These are phyloP conservation scores for Numenius phaeopus DNA, from an alignment of 2,797 vertebrate species.

Conservation along the genomic window DNA sequence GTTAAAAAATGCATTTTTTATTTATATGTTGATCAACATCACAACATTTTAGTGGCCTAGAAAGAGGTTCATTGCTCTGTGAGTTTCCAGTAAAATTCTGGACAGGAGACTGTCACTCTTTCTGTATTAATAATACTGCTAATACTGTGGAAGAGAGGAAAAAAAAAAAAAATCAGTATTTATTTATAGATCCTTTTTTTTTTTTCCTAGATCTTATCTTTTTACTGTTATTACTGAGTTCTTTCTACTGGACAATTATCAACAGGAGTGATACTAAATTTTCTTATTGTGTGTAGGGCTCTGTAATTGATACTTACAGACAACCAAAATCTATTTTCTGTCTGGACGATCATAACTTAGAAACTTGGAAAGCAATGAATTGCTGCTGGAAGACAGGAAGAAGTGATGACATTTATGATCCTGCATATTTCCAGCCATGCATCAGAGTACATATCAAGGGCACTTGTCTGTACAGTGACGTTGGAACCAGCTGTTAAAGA, in stretches of 20 bases:
- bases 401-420: neutral
- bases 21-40: neutral
- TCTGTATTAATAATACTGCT: neutral
- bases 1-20: neutral
- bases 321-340: neutral
- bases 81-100: neutral
- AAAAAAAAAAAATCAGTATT: neutral
- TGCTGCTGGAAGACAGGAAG: neutral
- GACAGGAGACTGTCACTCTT: neutral
- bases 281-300: neutral
- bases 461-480: neutral
- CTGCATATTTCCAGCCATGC: neutral
- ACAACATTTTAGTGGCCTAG: neutral
- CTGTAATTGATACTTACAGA: neutral
- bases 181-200: neutral
- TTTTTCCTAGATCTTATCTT: neutral
- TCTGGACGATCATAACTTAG: neutral
- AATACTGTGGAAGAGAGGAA: neutral
- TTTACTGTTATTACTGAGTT: neutral
- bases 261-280: neutral
- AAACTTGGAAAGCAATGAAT: neutral
- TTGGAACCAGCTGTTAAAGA: accelerated
- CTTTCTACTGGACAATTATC: neutral
- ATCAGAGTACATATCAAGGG: neutral
- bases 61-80: neutral